Evolutionary conservation across 1,140 invertebrate species (phyloP).

Genomic region (Meloidogyne exigua): DNA sequence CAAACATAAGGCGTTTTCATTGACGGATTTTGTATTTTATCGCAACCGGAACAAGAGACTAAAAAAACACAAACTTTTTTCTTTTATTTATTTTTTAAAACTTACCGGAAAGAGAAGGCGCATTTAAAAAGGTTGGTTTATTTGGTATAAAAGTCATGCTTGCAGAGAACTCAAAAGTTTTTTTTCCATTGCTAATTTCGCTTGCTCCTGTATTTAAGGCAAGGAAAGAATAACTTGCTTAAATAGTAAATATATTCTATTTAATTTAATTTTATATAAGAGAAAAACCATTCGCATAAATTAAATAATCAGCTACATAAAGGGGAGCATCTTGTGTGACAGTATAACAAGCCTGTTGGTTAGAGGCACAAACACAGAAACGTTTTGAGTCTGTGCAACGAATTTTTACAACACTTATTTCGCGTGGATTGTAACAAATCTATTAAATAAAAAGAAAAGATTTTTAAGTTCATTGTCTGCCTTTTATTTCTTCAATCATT

Average conservation of each 20-base stretch:
- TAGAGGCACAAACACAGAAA: constrained; percentile 4
- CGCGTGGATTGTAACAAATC: background rate
- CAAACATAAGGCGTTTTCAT: background rate
- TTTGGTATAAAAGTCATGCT: background rate
- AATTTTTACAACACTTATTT: background rate
- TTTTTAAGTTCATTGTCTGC: no score
- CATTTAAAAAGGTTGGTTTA: background rate
- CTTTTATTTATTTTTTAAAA: background rate
- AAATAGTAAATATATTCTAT: background rate
- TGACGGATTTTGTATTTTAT: background rate
- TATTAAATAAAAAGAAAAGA: background rate
- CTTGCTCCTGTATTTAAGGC: background rate
- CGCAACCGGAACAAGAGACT: background rate
- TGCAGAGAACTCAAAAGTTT: background rate
- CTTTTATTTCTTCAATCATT: background rate
- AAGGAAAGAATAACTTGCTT: background rate
- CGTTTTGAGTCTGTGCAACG: background rate
- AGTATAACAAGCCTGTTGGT: background rate
- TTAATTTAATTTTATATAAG: background rate
- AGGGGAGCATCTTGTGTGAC: background rate
- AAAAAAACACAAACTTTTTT: no score
- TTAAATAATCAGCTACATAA: background rate
- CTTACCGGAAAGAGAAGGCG: background rate
- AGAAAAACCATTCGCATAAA: background rate
- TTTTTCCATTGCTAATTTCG: background rate